phyloP scores from a whole-genome alignment of 2,113 vertebrate species.

The Malurus elegans region DNA sequence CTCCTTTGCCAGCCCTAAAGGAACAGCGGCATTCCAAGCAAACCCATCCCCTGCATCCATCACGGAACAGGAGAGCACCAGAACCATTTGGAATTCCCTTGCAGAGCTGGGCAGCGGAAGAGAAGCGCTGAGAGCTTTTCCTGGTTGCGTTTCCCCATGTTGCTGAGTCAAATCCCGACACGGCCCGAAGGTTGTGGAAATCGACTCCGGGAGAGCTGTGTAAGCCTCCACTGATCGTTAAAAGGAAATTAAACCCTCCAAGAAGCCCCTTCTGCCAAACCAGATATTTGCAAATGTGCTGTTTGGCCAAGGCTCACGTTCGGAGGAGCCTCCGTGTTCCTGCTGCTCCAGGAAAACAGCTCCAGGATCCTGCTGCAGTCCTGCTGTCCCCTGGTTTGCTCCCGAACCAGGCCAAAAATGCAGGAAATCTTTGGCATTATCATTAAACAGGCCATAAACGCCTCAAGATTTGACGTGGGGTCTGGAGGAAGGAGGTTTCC shows the following conservation, averaged over 20 bases:
- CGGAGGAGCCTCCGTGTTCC: not conserved
- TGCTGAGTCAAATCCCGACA: not conserved
- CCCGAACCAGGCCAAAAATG: not conserved
- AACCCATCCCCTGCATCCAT: not conserved
- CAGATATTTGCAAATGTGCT: not conserved
- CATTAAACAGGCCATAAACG: not conserved
- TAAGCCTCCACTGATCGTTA: not conserved
- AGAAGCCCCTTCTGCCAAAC: not conserved
- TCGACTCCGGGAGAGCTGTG: not conserved
- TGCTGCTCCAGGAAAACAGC: not conserved
- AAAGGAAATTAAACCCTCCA: not conserved
- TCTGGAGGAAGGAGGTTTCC: not conserved
- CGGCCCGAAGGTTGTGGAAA: accelerated
- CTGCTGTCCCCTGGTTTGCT: not conserved
- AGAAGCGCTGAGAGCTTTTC: not conserved
- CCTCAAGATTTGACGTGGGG: not conserved
- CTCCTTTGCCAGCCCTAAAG: not conserved
- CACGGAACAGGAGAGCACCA: not conserved
- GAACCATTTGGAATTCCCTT: not conserved
- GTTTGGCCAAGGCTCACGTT: not conserved
- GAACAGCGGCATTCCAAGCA: not conserved
- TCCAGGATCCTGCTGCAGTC: not conserved
- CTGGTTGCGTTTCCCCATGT: not conserved
- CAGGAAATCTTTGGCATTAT: not conserved
- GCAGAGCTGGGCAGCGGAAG: not conserved